Conservation (phyloP, 2,113 vertebrate genomes). For the Heterotis niloticus region DNA sequence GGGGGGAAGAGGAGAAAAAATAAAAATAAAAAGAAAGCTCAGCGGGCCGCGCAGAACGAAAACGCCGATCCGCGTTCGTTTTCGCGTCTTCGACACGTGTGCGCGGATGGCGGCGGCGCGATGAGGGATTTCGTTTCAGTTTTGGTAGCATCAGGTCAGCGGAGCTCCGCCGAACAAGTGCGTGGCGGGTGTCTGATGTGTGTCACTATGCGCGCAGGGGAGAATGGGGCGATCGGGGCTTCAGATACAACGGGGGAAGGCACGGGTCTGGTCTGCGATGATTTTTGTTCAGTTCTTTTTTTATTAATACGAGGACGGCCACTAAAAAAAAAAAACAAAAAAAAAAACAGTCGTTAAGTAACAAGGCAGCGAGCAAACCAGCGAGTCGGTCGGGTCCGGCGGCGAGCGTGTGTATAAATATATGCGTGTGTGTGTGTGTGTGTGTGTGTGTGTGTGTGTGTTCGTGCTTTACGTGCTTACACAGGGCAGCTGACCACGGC, state of each 20-base stretch:
- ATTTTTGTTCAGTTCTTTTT: constrained; percentile 22
- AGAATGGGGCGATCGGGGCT: constrained; percentile 45
- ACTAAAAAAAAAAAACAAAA: too few species aligned
- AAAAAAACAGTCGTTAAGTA: too few species aligned
- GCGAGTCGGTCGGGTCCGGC: constrained; percentile 17
- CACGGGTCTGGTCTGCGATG: constrained; percentile 36
- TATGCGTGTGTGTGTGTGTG: too few species aligned
- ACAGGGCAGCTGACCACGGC: too few species aligned
- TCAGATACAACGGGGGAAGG: constrained; percentile 58
- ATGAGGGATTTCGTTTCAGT: neutral
- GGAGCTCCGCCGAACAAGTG: constrained; percentile 28
- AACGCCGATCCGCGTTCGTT: constrained; percentile 5
- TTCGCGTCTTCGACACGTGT: neutral
- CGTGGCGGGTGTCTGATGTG: neutral
- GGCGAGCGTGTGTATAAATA: neutral
- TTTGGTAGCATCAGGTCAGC: constrained; percentile 30
- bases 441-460: too few species aligned
- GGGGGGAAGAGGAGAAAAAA: too few species aligned
- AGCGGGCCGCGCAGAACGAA: constrained; percentile 16
- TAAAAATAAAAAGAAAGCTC: constrained; percentile 25
- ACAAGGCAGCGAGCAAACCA: constrained; percentile 25
- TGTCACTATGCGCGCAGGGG: neutral
- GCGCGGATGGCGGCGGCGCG: neutral
- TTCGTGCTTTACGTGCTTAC: too few species aligned
- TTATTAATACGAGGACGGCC: neutral